These are phyloP conservation scores for Aplocera efformata DNA, from an alignment of 2,888 invertebrate genomes.

Conservation along the genomic window DNA sequence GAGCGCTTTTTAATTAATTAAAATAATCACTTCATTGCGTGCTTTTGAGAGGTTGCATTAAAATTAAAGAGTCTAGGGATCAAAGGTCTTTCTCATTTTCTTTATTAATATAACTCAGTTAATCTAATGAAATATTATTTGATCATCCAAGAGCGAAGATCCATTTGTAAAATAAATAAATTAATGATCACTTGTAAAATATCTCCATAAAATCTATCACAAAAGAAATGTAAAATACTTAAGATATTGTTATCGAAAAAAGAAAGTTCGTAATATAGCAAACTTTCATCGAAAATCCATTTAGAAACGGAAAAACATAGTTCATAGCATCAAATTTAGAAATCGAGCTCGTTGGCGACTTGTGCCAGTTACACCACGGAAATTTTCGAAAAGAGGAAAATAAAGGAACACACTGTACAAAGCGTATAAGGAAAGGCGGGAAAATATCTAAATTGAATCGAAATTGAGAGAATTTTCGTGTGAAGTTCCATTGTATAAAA, in stretches of 20 bases:
- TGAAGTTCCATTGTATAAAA: constrained; percentile 30
- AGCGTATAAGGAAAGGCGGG: constrained; percentile 30
- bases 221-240: no score
- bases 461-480: constrained; percentile 48
- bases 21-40: constrained; percentile 30
- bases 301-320: constrained; percentile 3
- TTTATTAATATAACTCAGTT: constrained; percentile 17
- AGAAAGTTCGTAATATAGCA: background rate
- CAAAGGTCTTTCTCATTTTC: constrained; percentile 17
- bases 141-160: background rate
- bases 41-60: constrained; percentile 22
- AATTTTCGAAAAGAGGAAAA: constrained; percentile 18
- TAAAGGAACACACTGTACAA: constrained; percentile 38
- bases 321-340: constrained; percentile 3
- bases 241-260: background rate
- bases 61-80: constrained; percentile 20
- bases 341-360: constrained; percentile 6
- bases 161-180: no score
- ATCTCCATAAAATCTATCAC: background rate
- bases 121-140: constrained; percentile 9
- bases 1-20: constrained; percentile 34
- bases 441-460: constrained; percentile 58
- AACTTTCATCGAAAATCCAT: background rate
- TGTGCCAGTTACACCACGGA: background rate
- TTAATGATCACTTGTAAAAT: background rate